Conservation (phyloP, 1,140 invertebrate genomes). For the Hyphantria cunea region DNA sequence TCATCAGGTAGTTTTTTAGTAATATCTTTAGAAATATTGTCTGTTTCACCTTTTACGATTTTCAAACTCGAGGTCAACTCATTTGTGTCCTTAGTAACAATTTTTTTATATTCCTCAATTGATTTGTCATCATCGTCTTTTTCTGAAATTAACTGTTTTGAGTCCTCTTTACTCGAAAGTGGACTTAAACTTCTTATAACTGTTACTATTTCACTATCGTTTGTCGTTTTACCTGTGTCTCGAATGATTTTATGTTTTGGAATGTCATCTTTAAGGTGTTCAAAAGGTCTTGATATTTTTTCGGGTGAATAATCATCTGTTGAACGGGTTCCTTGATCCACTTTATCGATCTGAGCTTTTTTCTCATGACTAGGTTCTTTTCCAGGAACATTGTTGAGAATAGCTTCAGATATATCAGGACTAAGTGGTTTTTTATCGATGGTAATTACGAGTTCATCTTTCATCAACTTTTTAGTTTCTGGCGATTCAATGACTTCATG, state of each 20-base stretch:
- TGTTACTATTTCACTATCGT: neutral
- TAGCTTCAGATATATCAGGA: conserved; percentile 32
- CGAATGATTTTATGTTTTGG: conserved; percentile 48
- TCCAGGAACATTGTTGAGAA: conserved; percentile 62
- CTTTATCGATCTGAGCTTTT: conserved; percentile 25
- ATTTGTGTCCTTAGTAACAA: neutral
- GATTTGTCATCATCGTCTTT: conserved; percentile 30
- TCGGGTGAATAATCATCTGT: conserved; percentile 13
- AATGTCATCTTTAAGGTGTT: conserved; percentile 30
- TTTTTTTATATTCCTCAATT: neutral
- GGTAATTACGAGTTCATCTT: conserved; percentile 34
- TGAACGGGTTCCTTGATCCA: conserved; percentile 24
- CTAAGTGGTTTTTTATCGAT: conserved; percentile 43
- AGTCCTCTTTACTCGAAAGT: conserved; percentile 35
- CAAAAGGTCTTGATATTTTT: conserved; percentile 1
- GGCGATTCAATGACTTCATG: conserved; percentile 1
- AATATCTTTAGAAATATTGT: too few relatives aligned
- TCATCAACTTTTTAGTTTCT: conserved; percentile 1
- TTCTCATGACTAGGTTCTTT: conserved; percentile 58
- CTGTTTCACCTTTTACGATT: too few relatives aligned
- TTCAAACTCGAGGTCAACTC: neutral
- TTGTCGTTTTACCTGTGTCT: conserved; percentile 16
- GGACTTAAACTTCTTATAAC: neutral
- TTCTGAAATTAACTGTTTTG: conserved; percentile 30
- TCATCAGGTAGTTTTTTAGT: too few relatives aligned